phyloP scores from a whole-genome alignment of 1,140 invertebrate genomes.

The Panagrolaimus sp. region DNA sequence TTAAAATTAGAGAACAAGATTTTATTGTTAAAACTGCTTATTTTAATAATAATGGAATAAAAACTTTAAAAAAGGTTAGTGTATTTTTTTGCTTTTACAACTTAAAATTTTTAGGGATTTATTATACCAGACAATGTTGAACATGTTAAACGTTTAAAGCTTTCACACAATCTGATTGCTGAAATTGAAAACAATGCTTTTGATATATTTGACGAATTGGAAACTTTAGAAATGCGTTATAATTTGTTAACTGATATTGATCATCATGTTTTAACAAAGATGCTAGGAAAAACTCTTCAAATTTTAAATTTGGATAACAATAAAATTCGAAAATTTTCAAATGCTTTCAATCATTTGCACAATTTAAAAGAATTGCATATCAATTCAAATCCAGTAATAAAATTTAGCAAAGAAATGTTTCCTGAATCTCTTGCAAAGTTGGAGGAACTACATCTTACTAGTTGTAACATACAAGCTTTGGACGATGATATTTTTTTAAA shows the following conservation, averaged over 20 bases:
- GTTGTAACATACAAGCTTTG: background rate
- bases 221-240: background rate
- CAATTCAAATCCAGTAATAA: background rate
- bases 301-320: background rate
- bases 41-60: background rate
- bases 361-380: background rate
- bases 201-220: background rate
- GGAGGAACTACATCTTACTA: background rate
- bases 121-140: background rate
- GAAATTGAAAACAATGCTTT: background rate
- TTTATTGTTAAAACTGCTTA: background rate
- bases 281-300: background rate
- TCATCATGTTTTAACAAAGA: background rate
- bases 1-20: background rate
- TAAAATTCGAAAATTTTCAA: background rate
- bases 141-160: background rate
- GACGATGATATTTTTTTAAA: conserved; percentile 3
- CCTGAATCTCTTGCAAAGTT: background rate
- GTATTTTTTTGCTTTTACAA: too few species aligned
- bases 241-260: background rate
- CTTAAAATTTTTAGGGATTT: background rate
- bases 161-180: background rate
- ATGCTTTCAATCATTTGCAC: background rate
- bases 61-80: background rate
- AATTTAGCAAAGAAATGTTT: background rate